Evolutionary conservation across 2,888 invertebrate genomes (phyloP), one percentile per base, ranked within the genome.

Genomic region (Allygus modestus): DNA sequence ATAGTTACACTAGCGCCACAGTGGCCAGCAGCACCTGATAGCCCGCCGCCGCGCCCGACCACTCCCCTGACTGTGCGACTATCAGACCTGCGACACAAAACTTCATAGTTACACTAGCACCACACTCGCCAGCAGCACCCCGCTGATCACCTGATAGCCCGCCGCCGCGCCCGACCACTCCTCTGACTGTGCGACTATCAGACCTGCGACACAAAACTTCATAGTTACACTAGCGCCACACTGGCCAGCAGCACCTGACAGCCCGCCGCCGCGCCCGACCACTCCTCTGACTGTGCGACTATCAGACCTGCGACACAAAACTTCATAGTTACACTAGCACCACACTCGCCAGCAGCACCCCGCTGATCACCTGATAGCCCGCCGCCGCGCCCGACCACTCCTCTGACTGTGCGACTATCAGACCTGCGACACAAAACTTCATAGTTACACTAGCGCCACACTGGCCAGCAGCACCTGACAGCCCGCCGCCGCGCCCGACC

Each of bases 211-310:
- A n/a, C n/a, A n/a, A n/a, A n/a, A n/a, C n/a, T n/a, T n/a, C n/a
- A n/a, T n/a, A 95, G 90, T 84, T 95, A 90, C 37, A 94, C 94
- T 0, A 85, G 65, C n/a, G 85, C 85, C 85, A 85, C 83, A 1
- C 61, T 81, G n/a, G 51, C 65, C 31, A 77, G 33, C 15, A 77
- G 69, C 9, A 73, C 54, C 37, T 54, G 75, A 23, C 37, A 58
- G 46, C 73, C 73, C 17, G 41, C 23, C 7, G 61, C 51, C 23
- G 43, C 71, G 31, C 43, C 71, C 33, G 75, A 41, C 83, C 83
- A 83, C 54, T 83, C 75, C n/a, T 75, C 83, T 41, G 73, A 73
- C 43, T 73, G 51, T n/a, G 75, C 28, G n/a, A 82, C 69, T 43
- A 69, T 82, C 69, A 37, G 69, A 82, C 82, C 83, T 83, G 83